phyloP scores from a whole-genome alignment of 2,888 invertebrate species.

The Lymantria dispar region DNA sequence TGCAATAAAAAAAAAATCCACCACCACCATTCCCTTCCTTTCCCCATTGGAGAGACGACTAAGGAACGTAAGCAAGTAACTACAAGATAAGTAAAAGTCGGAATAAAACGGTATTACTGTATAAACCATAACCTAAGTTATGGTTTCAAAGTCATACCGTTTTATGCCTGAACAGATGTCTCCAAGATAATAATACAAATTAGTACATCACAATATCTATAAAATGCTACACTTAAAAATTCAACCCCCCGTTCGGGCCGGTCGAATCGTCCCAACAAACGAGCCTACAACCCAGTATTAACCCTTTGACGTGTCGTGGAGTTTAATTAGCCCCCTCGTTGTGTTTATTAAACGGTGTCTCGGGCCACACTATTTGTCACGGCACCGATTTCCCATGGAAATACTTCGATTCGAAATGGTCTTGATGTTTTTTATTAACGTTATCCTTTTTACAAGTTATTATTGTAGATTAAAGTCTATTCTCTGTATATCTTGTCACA shows the following conservation, averaged over 20 bases:
- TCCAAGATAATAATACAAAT: constrained; percentile 21
- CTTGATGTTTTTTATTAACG: not conserved
- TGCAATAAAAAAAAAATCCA: too few relatives aligned
- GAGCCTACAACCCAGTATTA: constrained; percentile 55
- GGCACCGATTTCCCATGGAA: constrained; percentile 54
- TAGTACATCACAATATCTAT: constrained; percentile 26
- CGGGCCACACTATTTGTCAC: constrained; percentile 59
- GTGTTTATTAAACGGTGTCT: constrained; percentile 71
- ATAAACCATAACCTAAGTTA: too few relatives aligned
- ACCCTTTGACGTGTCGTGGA: constrained; percentile 78
- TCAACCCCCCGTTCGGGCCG: constrained; percentile 22
- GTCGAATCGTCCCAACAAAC: constrained; percentile 34
- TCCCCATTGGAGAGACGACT: too few relatives aligned
- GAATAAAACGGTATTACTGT: too few relatives aligned
- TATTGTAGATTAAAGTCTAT: too few relatives aligned
- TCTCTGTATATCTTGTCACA: too few relatives aligned
- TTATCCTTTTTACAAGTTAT: not conserved
- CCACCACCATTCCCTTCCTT: too few relatives aligned
- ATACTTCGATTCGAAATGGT: not conserved
- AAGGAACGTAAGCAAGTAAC: too few relatives aligned
- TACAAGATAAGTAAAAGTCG: too few relatives aligned
- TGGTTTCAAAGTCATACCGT: too few relatives aligned
- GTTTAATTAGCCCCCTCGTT: constrained; percentile 62
- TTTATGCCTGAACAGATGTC: constrained; percentile 33
- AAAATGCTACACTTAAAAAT: constrained; percentile 40